Evolutionary conservation across 1,140 invertebrate species (phyloP), one percentile per base, ranked within the genome.

Genomic region (Cryptotermes secundus): DNA sequence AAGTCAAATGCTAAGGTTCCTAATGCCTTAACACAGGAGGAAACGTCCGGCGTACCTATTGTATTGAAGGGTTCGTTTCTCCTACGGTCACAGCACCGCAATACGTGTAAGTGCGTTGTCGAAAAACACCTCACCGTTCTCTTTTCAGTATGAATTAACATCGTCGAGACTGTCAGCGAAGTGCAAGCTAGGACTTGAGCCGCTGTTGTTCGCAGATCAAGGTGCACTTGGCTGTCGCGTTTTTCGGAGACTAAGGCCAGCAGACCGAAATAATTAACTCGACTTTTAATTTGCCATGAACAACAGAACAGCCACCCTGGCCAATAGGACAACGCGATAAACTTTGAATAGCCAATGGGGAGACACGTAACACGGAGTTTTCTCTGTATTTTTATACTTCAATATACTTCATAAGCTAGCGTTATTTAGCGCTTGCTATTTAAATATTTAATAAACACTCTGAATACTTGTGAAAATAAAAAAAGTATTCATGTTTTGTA

Each of bases 291-390:
- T 72, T 72, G 31, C 59, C 59, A 31, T 72, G 59, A 72, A 72
- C 26, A 72, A 72, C 26, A n/a, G 59, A 4, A n/a, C 59, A 31
- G 59, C 59, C 6, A 72, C 59, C 14, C 59, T 31, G 14, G 59
- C 59, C 59, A 72, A 72, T 72, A 72, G 59, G 59, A 72, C 26
- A 72, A 72, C 59, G 59, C 59, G 59, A 72, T n/a, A n/a, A 72
- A 72, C 59, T 72, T 72, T n/a, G n/a, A 72, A 72, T 72, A 3
- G 6, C 59, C 59, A 72, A 72, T 72, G n/a, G 26, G 59, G n/a
- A 72, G 4, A 4, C n/a, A 72, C 59, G 59, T 72, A 3, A 72
- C n/a, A 72, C 14, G 16, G 26, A 72, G 59, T 72, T 72, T 14
- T 31, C 59, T 31, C 59, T 2, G 10, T 72, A 4, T 59, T 72